These are phyloP conservation scores for Heterotilapia buettikoferi DNA, from an alignment of 2,113 vertebrate genomes.

Conservation along the genomic window DNA sequence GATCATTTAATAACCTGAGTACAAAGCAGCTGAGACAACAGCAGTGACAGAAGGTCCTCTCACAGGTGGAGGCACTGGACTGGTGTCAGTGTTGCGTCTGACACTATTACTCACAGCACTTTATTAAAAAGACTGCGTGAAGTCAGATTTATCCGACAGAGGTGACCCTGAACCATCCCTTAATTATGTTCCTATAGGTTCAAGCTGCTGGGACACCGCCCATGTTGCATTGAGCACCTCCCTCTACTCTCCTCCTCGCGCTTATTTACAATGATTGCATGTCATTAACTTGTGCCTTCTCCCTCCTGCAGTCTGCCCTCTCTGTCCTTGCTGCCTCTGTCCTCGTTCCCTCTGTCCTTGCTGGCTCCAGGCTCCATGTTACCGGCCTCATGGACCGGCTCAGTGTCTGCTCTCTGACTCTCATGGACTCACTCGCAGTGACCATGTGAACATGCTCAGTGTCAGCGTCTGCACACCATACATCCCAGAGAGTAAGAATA, in stretches of 20 bases:
- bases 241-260: not conserved
- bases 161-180: not conserved
- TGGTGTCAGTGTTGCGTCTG: not conserved
- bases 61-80: not conserved
- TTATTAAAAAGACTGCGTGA: not conserved
- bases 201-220: not conserved
- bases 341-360: not conserved
- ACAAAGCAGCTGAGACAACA: not conserved
- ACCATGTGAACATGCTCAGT: no score
- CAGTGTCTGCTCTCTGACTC: not conserved
- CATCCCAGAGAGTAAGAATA: no score
- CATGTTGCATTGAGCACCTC: not conserved
- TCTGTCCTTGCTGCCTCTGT: not conserved
- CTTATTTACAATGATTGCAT: not conserved
- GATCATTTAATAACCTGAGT: not conserved
- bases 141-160: not conserved
- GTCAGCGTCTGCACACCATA: no score
- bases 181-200: not conserved
- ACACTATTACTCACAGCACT: not conserved
- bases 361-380: not conserved
- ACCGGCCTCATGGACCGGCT: not conserved
- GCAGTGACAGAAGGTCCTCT: not conserved
- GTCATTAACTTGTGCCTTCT: not conserved
- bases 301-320: not conserved
- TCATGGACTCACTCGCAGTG: not conserved